These are phyloP conservation scores for Oegoconia quadripuncta DNA, from an alignment of 2,888 invertebrate genomes.

Conservation along the genomic window DNA sequence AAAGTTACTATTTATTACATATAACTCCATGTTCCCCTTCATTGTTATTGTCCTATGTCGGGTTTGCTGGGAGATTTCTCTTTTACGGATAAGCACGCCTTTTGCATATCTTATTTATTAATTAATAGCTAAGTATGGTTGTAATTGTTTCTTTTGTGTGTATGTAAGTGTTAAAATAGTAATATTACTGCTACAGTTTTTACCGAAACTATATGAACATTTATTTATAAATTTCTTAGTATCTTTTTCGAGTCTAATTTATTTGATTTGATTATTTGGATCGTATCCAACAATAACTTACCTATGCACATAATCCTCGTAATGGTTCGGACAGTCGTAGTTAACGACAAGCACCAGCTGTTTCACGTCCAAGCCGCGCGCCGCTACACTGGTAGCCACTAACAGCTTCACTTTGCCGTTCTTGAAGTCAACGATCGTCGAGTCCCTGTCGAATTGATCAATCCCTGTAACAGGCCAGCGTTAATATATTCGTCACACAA, in stretches of 20 bases:
- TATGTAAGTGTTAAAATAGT: no score
- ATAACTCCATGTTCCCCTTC: no score
- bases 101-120: no score
- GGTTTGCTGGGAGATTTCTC: no score
- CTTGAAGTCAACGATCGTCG: constrained; percentile 98
- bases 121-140: no score
- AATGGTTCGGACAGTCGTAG: constrained; percentile 99
- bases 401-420: constrained; percentile 94
- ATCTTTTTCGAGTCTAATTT: neutral
- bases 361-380: constrained; percentile 98
- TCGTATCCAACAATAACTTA: constrained; percentile 25
- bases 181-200: no score
- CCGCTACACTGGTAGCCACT: constrained; percentile 98
- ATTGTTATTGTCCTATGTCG: no score
- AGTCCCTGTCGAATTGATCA: constrained; percentile 99
- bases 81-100: no score
- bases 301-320: constrained; percentile 99
- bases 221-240: no score
- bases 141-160: no score
- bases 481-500: constrained; percentile 56
- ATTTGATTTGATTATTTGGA: neutral
- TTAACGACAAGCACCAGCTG: constrained; percentile 98
- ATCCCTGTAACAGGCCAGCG: constrained; percentile 84
- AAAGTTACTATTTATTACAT: no score
- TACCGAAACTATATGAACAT: no score